Evolutionary conservation across 30 jellyfish, hydroid and myxozoan genomes (phyloP).

Genomic region (Pelagia noctiluca): DNA sequence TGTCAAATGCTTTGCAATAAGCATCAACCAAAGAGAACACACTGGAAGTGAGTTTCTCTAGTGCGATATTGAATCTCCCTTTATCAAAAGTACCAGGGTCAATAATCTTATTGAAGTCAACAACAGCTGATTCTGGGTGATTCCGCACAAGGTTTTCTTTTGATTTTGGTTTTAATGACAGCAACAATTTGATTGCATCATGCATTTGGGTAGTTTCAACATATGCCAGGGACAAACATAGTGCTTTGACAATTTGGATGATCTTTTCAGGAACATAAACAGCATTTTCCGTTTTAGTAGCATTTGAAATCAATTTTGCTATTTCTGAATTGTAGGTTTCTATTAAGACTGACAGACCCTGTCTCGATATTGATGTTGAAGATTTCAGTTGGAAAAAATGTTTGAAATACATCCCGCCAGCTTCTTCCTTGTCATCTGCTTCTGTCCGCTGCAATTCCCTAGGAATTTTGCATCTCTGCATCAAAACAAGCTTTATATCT

Average conservation of each 20-base stretch:
- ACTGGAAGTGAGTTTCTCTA: constrained; percentile 77
- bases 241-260: constrained; percentile 90
- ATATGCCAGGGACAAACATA: constrained; percentile 78
- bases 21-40: constrained; percentile 77
- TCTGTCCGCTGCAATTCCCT: constrained; percentile 79
- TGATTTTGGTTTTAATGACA: constrained; percentile 67
- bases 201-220: constrained; percentile 84
- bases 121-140: constrained; percentile 25
- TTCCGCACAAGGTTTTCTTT: constrained; percentile 19
- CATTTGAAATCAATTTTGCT: constrained; percentile 70
- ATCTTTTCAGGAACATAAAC: constrained; percentile 81
- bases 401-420: constrained; percentile 77
- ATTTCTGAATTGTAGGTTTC: constrained; percentile 92
- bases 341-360: constrained; percentile 81
- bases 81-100: constrained; percentile 76
- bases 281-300: constrained; percentile 42
- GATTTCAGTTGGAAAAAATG: constrained; percentile 68
- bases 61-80: constrained; percentile 83
- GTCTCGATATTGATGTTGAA: constrained; percentile 82
- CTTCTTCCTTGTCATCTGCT: constrained; percentile 82
- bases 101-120: constrained; percentile 60
- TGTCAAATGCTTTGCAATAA: constrained; percentile 90
- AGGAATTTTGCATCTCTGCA: constrained; percentile 47
- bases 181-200: constrained; percentile 83
- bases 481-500: constrained; percentile 32